phyloP scores from a whole-genome alignment of 2,888 invertebrate genomes.

The Drosophila aldrichi region DNA sequence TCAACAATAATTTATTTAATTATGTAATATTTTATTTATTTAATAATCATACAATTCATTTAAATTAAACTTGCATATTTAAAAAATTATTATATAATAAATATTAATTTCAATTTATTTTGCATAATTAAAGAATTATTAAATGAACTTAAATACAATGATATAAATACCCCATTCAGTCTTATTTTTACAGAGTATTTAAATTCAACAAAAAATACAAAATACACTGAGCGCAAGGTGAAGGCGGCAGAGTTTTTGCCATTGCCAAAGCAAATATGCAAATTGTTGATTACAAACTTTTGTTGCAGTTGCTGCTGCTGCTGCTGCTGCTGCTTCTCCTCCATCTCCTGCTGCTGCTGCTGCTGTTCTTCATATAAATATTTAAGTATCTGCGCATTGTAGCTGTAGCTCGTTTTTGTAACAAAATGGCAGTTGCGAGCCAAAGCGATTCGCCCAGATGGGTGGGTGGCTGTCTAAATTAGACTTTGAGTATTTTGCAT shows the following conservation, averaged over 20 bases:
- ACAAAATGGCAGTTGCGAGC: conserved; percentile 43
- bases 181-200: background rate
- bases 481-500: conserved; percentile 80
- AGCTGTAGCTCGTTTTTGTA: conserved; percentile 38
- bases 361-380: conserved; percentile 66
- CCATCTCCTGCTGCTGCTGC: conserved; percentile 6
- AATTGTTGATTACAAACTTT: conserved; percentile 80
- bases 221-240: conserved; percentile 63
- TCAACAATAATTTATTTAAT: too few species aligned
- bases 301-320: conserved; percentile 40
- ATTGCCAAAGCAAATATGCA: conserved; percentile 78
- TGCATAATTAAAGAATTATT: too few species aligned
- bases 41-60: too few species aligned
- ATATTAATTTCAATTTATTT: too few species aligned
- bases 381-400: conserved; percentile 74
- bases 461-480: conserved; percentile 66
- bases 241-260: conserved; percentile 66
- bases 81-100: too few species aligned
- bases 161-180: too few species aligned
- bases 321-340: conserved; percentile 3
- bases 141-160: too few species aligned
- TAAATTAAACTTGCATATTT: too few species aligned
- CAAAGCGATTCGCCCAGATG: conserved; percentile 32
- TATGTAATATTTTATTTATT: too few species aligned
- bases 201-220: conserved; percentile 24